Evolutionary conservation across 1,140 invertebrate genomes (phyloP), one percentile per base, ranked within the genome.

Genomic region (Drosophila lini): DNA sequence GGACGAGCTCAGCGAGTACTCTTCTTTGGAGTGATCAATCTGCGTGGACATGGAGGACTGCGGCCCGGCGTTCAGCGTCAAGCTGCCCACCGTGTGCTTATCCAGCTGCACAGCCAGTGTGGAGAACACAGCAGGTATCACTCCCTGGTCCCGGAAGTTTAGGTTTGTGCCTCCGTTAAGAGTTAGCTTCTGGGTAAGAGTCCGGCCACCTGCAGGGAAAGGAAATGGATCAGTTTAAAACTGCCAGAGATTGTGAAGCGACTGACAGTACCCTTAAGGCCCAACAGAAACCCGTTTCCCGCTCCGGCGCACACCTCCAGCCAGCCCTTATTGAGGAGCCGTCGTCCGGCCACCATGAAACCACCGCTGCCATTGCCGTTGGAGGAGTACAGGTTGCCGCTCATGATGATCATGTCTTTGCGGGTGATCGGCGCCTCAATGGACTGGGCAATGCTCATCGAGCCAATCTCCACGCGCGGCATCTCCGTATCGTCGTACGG

Each of bases 391-490:
- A 99, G 93, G 80, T 96, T 95, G 53, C 97, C 97, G 41, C 96
- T 95, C 75, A 98, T 92, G 0, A 95, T 96, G 50, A 96, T 94
- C 9, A 97, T 98, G 81, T 99, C 96, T 80, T 95, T 95, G 52
- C 95, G 90, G 1, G 97, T 98, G 10, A 99, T 93, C 1, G 98
- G 98, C 47, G 97, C 96, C 93, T 99, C 98, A 48, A 99, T 97
- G 0, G 97, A 98, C 91, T 99, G 98, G 34, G 95, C 95, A 84
- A 99, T 96, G 32, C 95, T 96, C 96, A 99, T 98, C 22, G 96
- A 97, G 59, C 96, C 97, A 7, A 99, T 95, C 94, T 99, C 98
- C 70, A 99, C 94, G 53, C 93, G 94, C 16, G 97, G 96, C 80
- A 97, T 93, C 82, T 94, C 94, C 64, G 95, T 94, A 79, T 96